A percentile compares a stretch with the other conserved stretches of the same genome.
Evolutionary conservation across 1,140 invertebrate species (phyloP).

Genomic region (Macrobrachium rosenbergii): DNA sequence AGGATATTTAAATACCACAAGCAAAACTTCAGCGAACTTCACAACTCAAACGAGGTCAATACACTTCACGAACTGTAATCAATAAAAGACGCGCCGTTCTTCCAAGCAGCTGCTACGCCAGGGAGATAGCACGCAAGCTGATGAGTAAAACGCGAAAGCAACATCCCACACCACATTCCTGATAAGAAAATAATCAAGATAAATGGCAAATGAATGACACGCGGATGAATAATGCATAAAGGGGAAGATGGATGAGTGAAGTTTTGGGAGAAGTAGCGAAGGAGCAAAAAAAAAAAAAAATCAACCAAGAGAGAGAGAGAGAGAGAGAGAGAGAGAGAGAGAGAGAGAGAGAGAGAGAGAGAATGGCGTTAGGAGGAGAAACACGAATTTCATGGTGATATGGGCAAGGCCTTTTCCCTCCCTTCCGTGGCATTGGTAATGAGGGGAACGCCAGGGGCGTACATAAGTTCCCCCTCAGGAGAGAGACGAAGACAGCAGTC

Average conservation of each 20-base stretch:
- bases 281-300: neutral
- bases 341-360: neutral
- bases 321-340: constrained; percentile 28
- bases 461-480: too few species aligned
- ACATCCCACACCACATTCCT: constrained; percentile 4
- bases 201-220: neutral
- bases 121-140: too few species aligned
- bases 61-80: too few species aligned
- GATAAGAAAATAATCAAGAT: neutral
- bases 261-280: neutral
- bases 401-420: too few species aligned
- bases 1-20: too few species aligned
- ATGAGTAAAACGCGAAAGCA: neutral
- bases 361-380: neutral
- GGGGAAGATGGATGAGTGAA: neutral
- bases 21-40: too few species aligned
- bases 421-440: too few species aligned
- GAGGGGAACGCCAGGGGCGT: too few species aligned
- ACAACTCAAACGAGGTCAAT: too few species aligned
- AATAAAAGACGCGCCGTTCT: too few species aligned
- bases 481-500: too few species aligned
- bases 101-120: too few species aligned
- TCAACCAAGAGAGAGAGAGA: neutral
- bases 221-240: constrained; percentile 16
- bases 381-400: constrained; percentile 19